Conservation (phyloP, 2,797 vertebrate species). For the Naso thynnoides region DNA sequence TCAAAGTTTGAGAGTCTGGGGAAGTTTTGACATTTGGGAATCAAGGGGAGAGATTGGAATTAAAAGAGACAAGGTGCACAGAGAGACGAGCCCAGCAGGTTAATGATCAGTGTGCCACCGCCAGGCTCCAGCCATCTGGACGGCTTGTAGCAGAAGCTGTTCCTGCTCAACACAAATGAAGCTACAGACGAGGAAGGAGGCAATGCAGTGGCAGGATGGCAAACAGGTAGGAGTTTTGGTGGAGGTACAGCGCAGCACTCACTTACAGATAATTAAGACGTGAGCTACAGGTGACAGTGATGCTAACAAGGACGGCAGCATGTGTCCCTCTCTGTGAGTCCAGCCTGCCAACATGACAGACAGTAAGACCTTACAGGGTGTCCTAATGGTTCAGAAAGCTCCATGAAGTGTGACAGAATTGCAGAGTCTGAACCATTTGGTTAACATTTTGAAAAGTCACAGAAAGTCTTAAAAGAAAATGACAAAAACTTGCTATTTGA, state of each 20-base stretch:
- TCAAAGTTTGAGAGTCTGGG: slow-evolving; percentile 37
- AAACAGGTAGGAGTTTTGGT: slow-evolving; percentile 17
- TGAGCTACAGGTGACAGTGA: slow-evolving; percentile 54
- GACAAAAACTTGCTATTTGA: not conserved
- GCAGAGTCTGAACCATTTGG: slow-evolving; percentile 1
- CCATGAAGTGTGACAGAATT: slow-evolving; percentile 3
- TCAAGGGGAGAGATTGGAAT: slow-evolving; percentile 34
- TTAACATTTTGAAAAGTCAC: slow-evolving; percentile 16
- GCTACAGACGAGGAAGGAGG: slow-evolving; percentile 11
- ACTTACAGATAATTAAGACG: slow-evolving; percentile 51
- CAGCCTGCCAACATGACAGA: slow-evolving; percentile 22
- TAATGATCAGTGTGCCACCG: slow-evolving; percentile 51
- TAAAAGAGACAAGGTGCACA: slow-evolving; percentile 50
- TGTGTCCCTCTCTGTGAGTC: slow-evolving; percentile 1
- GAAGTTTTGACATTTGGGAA: slow-evolving; percentile 51
- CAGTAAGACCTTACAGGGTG: slow-evolving; percentile 7
- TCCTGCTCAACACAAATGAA: slow-evolving; percentile 40
- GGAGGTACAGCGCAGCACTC: slow-evolving; percentile 3
- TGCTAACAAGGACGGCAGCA: slow-evolving; percentile 32
- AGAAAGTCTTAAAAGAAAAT: slow-evolving; percentile 5
- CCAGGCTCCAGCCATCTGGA: slow-evolving; percentile 60
- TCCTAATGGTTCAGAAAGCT: slow-evolving; percentile 24
- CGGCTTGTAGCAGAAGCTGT: slow-evolving; percentile 42
- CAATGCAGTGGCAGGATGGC: slow-evolving; percentile 29
- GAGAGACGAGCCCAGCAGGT: slow-evolving; percentile 49